Conservation (phyloP, 2,888 invertebrate genomes). For the Rhodophaea formosa region DNA sequence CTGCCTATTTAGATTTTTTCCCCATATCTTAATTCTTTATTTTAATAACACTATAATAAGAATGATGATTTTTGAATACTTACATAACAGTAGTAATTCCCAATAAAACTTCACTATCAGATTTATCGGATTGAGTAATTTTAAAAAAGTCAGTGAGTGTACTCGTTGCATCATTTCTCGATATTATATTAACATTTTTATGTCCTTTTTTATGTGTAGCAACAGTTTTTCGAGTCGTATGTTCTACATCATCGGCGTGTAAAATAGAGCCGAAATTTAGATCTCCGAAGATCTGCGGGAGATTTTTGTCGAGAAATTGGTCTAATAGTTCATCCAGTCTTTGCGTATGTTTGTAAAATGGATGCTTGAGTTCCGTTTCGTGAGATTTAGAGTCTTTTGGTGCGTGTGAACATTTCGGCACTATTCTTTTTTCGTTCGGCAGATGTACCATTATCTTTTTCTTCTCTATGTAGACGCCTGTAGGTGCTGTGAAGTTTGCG, state of each 20-base stretch:
- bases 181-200: neutral
- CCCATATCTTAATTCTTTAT: no score
- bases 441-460: constrained; percentile 51
- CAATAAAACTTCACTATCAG: constrained; percentile 35
- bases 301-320: constrained; percentile 43
- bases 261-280: constrained; percentile 28
- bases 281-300: constrained; percentile 38
- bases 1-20: no score
- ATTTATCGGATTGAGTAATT: neutral
- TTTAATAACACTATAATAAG: no score
- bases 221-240: constrained; percentile 22
- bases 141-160: neutral
- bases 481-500: constrained; percentile 26
- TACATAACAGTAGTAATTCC: constrained; percentile 50
- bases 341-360: constrained; percentile 58
- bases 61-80: constrained; percentile 29
- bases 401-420: constrained; percentile 55
- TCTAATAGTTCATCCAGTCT: constrained; percentile 54
- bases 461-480: constrained; percentile 48
- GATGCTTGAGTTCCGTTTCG: constrained; percentile 55
- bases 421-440: constrained; percentile 35
- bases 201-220: neutral
- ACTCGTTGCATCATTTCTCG: neutral
- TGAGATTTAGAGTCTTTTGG: constrained; percentile 48
- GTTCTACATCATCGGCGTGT: constrained; percentile 29